Evolutionary conservation across 2,888 invertebrate genomes (phyloP).

Genomic region (Unio pictorum): DNA sequence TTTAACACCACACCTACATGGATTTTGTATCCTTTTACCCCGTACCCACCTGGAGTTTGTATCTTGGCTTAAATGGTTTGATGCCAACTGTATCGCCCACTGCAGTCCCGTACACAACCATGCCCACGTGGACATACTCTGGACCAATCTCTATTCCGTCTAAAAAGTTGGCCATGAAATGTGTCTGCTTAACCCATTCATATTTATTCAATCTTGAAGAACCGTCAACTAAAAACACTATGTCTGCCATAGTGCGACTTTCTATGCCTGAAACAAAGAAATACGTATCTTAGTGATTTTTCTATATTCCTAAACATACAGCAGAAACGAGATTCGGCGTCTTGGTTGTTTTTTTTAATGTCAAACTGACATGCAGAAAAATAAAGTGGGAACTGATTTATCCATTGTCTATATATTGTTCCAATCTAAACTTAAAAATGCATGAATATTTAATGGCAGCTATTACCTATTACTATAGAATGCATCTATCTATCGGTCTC

Average conservation of each 20-base stretch:
- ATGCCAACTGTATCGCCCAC: constrained; percentile 36
- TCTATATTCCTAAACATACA: not conserved
- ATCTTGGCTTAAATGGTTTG: constrained; percentile 29
- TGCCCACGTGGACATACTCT: constrained; percentile 35
- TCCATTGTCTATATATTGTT: too few species aligned
- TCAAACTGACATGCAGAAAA: too few species aligned
- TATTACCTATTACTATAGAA: too few species aligned
- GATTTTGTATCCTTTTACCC: too few species aligned
- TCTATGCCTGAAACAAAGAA: constrained; percentile 18
- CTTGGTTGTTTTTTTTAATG: not conserved
- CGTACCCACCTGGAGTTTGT: not conserved
- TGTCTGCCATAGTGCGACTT: constrained; percentile 44
- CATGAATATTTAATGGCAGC: too few species aligned
- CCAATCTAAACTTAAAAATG: too few species aligned
- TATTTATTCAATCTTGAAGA: constrained; percentile 39
- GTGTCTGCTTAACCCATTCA: constrained; percentile 52
- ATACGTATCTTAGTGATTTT: not conserved
- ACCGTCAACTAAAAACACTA: constrained; percentile 55
- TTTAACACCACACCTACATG: too few species aligned
- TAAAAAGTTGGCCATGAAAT: constrained; percentile 54
- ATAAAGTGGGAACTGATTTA: too few species aligned
- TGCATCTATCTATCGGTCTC: too few species aligned
- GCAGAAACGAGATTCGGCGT: not conserved
- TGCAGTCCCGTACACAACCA: constrained; percentile 49
- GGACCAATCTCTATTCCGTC: constrained; percentile 40